Percentiles rank a stretch among this genome's conserved stretches.
Evolutionary conservation across 2,797 vertebrate genomes (phyloP).

Genomic region (Typhlichthys eigenmanni): DNA sequence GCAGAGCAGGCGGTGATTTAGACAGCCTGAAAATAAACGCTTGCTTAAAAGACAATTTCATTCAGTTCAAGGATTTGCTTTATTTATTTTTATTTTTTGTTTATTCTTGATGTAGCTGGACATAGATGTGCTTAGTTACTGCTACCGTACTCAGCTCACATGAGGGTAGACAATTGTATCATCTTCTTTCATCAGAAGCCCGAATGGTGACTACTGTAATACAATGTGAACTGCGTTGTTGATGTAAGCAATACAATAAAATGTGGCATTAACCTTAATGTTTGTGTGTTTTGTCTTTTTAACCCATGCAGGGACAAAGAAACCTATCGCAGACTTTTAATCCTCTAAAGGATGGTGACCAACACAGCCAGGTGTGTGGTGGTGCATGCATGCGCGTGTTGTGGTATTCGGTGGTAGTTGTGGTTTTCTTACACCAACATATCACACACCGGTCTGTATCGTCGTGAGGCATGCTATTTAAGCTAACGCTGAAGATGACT

Average conservation of each 20-base stretch:
- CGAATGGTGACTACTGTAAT: neutral
- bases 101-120: neutral
- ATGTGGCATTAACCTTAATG: neutral
- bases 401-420: neutral
- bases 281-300: neutral
- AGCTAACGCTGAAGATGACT: neutral
- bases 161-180: neutral
- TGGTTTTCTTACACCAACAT: neutral
- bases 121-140: too few species aligned
- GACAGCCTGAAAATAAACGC: conserved; percentile 8
- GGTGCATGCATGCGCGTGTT: neutral
- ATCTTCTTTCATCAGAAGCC: neutral
- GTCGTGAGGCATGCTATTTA: neutral
- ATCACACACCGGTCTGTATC: neutral
- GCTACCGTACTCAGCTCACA: too few species aligned
- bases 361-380: neutral
- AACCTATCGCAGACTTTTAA: too few species aligned
- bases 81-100: neutral
- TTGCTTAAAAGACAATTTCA: conserved; percentile 13
- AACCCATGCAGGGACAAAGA: too few species aligned
- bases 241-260: neutral
- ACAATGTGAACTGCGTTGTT: neutral
- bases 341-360: too few species aligned
- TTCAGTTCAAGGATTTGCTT: conserved; percentile 32
- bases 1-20: conserved; percentile 23